These are phyloP conservation scores for Coregonus ussuriensis DNA, from an alignment of 2,797 vertebrate species.

Conservation along the genomic window DNA sequence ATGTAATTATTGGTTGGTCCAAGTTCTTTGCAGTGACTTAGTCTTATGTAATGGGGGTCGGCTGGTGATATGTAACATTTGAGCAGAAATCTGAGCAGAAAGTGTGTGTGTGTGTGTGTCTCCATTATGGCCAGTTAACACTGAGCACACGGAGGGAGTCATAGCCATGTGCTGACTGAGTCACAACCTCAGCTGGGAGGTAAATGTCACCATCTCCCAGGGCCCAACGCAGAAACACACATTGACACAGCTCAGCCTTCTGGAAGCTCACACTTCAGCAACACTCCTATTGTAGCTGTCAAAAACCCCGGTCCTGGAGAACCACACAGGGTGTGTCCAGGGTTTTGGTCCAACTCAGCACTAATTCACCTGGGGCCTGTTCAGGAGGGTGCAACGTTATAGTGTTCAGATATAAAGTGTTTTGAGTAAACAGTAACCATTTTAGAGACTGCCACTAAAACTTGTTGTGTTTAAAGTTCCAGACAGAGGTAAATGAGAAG, in stretches of 20 bases:
- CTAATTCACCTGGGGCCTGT: too few relatives aligned
- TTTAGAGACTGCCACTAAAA: neutral
- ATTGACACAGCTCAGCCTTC: neutral
- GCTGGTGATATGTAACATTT: neutral
- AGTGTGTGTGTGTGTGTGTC: neutral
- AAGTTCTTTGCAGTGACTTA: neutral
- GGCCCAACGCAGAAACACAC: neutral
- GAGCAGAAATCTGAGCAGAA: neutral
- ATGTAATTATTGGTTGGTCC: neutral
- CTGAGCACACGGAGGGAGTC: neutral
- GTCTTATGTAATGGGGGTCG: neutral
- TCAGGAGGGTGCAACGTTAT: too few relatives aligned
- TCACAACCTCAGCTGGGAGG: conserved; percentile 4
- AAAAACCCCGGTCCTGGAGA: neutral
- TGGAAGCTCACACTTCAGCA: neutral
- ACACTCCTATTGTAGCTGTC: neutral
- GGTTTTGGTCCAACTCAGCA: too few relatives aligned
- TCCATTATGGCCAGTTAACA: neutral
- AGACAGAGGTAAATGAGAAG: neutral
- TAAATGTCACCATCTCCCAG: neutral
- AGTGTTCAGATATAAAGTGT: too few relatives aligned
- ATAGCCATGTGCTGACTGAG: conserved; percentile 7
- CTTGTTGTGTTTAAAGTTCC: neutral
- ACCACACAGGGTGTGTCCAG: neutral
- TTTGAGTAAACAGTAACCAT: neutral